Base-by-base conservation (phyloP, 2,888 invertebrate species). In the Diarsia dahlii region DNA sequence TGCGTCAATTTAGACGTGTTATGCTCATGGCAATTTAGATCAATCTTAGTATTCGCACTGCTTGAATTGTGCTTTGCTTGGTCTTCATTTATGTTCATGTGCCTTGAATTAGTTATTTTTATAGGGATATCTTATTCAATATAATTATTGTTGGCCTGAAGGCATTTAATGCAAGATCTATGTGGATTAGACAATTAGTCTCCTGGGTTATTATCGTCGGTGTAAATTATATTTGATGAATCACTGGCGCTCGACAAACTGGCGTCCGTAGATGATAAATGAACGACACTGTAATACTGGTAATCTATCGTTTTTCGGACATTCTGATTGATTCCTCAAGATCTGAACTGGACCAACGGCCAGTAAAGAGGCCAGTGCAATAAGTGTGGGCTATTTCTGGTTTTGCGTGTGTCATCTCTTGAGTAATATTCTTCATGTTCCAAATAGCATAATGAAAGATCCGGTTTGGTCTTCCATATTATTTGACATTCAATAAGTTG, bases 151-250 rank as follows among this genome's bases (percentile, higher is more conserved):
- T 45, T 46, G 20, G 45, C 6, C 2, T 52, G 10, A 50, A 39
- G 18, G 0, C 20, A 52, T 50, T 39, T 9, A 13, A 70, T 20
- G 23, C 70, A 71, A 72, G 20, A 70, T 28, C 18, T 71, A 3
- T 3, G 13, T 56, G 12, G 28, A 34, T 46, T 18, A n/a, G 8
- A 13, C 9, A 56, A 15, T 28, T 20, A 45, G 12, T 39, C 18
- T 28, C 65, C 18, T 56, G n/a, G 48, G 54, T 46, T 76, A 54
- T 46, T 52, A 34, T 75, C 45, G 52, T 62, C 46, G 34, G 12
- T 54, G 54, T 76, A 39, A 74, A 63, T 23, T 15, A 64, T 20
- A 15, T 54, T 65, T 58, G 28, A 39, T 77, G 48, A 50, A 58
- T 50, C n/a, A 65, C 39, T 28, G 15, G 28, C 18, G 9, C 66